A percentile compares a stretch with the other conserved stretches of the same genome.
phyloP scores from a whole-genome alignment of 2,888 invertebrate genomes.

The Ichneumoninae sp. region DNA sequence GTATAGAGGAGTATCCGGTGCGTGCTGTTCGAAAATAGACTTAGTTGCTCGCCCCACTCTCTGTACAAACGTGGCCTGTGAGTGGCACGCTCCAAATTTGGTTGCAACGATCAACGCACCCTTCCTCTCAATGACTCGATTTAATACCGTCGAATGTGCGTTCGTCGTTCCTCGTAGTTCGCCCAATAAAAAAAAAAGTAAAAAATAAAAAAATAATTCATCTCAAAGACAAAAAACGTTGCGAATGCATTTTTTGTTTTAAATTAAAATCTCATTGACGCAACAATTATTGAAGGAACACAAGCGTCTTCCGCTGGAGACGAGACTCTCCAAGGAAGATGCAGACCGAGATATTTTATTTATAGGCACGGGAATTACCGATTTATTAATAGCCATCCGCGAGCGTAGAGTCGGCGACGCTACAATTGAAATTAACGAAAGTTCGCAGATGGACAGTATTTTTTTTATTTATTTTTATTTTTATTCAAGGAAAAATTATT shows the following conservation, averaged over 20 bases:
- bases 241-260: not conserved
- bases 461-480: not conserved
- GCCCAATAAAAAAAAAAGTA: not conserved
- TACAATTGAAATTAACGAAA: not conserved
- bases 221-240: not conserved
- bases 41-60: conserved; percentile 83
- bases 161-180: conserved; percentile 36
- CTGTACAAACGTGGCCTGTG: conserved; percentile 69
- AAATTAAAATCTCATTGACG: conserved; percentile 1
- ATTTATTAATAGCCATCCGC: conserved; percentile 55
- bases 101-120: conserved; percentile 84
- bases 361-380: conserved; percentile 48
- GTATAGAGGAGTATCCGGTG: conserved; percentile 80
- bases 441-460: not conserved
- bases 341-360: conserved; percentile 50
- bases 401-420: not conserved
- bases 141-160: conserved; percentile 17
- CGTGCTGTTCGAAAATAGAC: conserved; percentile 82
- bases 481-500: too few species aligned
- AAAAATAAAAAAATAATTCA: not conserved
- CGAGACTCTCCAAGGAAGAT: conserved; percentile 31
- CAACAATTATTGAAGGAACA: conserved; percentile 51
- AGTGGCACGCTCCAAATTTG: conserved; percentile 87
- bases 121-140: conserved; percentile 57
- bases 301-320: not conserved